These are phyloP conservation scores for Drosophila meridionalis DNA, from an alignment of 2,888 invertebrate species.

Conservation along the genomic window DNA sequence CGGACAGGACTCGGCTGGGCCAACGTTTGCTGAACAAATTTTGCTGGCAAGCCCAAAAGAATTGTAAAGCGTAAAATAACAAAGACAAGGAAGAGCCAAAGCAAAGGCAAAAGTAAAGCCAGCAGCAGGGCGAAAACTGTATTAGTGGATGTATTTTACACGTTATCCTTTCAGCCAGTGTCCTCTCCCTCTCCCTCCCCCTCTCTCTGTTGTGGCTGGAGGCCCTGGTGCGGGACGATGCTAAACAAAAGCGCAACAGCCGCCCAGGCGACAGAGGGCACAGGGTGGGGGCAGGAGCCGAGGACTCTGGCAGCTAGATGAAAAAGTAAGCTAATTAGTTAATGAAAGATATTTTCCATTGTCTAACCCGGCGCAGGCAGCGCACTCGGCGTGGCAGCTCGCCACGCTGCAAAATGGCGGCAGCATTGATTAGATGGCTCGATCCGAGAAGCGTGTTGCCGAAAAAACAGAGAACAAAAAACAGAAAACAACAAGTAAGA, in stretches of 20 bases:
- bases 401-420: slow-evolving; percentile 5
- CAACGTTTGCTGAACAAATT: slow-evolving; percentile 70
- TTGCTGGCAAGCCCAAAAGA: slow-evolving; percentile 72
- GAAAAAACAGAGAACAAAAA: background rate
- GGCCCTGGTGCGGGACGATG: slow-evolving; percentile 7
- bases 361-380: slow-evolving; percentile 40
- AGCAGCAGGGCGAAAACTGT: slow-evolving; percentile 36
- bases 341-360: slow-evolving; percentile 80
- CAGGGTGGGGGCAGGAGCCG: background rate
- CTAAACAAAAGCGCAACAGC: slow-evolving; percentile 65
- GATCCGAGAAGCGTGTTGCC: background rate
- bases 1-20: slow-evolving; percentile 23
- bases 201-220: slow-evolving; percentile 1
- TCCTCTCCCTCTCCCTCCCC: background rate
- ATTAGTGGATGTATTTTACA: slow-evolving; percentile 72
- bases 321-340: slow-evolving; percentile 81
- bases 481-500: background rate
- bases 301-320: slow-evolving; percentile 47
- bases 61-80: slow-evolving; percentile 79
- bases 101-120: slow-evolving; percentile 18
- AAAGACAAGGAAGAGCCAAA: slow-evolving; percentile 60
- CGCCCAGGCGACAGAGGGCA: slow-evolving; percentile 22
- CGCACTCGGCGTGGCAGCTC: slow-evolving; percentile 3
- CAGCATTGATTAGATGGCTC: slow-evolving; percentile 18
- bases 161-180: slow-evolving; percentile 71